Evolutionary conservation across 2,888 invertebrate species (phyloP).

Genomic region (Tiphia femorata): DNA sequence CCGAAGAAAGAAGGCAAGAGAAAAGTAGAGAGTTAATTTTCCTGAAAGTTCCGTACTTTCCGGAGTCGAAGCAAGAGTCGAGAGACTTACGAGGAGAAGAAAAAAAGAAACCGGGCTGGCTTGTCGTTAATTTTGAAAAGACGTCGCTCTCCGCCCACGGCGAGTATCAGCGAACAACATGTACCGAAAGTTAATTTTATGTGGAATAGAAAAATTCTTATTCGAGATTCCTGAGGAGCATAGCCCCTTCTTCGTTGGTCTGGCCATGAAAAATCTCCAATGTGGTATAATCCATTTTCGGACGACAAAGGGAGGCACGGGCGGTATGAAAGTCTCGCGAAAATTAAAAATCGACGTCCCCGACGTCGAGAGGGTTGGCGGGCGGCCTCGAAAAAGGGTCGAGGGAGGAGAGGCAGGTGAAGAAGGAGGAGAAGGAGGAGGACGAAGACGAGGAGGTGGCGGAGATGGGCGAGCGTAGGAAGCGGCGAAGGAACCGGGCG

Average conservation of each 20-base stretch:
- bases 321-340: conserved; percentile 30
- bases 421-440: not conserved
- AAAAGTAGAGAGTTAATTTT: not conserved
- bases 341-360: conserved; percentile 44
- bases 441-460: conserved; percentile 16
- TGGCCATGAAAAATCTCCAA: conserved; percentile 5
- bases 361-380: conserved; percentile 19
- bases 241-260: no score
- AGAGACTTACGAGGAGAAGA: no score
- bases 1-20: not conserved
- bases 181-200: no score
- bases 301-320: conserved; percentile 11
- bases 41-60: no score
- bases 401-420: conserved; percentile 30
- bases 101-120: no score
- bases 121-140: no score
- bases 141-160: no score
- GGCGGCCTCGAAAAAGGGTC: conserved; percentile 25
- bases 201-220: no score
- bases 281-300: conserved; percentile 19
- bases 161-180: not conserved
- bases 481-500: not conserved
- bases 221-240: no score
- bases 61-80: no score
- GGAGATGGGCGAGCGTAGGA: conserved; percentile 32